A percentile compares a stretch with the other conserved stretches of the same genome.
Evolutionary conservation across 2,797 vertebrate genomes (phyloP).

Genomic region (Phataginus tetradactyla): DNA sequence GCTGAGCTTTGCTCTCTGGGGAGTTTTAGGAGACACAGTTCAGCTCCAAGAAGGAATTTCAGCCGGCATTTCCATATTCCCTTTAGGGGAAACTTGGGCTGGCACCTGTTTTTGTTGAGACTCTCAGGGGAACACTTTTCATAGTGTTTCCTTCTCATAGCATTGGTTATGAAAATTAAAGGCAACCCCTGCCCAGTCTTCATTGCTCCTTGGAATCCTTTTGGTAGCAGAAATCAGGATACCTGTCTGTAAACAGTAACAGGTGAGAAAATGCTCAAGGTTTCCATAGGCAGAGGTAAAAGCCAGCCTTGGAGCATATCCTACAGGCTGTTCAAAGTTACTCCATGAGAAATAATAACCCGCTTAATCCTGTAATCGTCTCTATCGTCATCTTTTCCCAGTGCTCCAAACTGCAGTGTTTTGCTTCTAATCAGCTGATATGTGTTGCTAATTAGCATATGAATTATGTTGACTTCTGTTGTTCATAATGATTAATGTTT

Average conservation of each 20-base stretch:
- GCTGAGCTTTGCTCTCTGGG: background rate
- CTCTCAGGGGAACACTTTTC: background rate
- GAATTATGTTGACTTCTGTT: conserved; percentile 49
- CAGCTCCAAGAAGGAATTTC: conserved; percentile 39
- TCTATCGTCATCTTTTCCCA: conserved; percentile 45
- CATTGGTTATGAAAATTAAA: conserved; percentile 53
- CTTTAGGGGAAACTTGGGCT: background rate
- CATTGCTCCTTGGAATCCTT: background rate
- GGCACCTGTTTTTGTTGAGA: background rate
- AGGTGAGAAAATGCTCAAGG: conserved; percentile 43
- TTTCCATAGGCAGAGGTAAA: background rate
- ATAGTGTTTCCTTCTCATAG: background rate
- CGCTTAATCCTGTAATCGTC: conserved; percentile 52
- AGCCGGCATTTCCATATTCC: background rate
- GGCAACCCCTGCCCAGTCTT: background rate
- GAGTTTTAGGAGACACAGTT: background rate
- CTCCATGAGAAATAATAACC: conserved; percentile 33
- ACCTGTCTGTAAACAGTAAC: conserved; percentile 48
- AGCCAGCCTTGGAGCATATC: background rate
- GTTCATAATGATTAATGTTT: conserved; percentile 10
- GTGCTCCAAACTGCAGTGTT: background rate
- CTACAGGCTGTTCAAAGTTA: conserved; percentile 45
- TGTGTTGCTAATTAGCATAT: conserved; percentile 45
- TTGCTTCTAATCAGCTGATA: conserved; percentile 37
- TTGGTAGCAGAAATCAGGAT: conserved; percentile 10